Conservation (phyloP, 2,113 vertebrate genomes). For the Crocuta crocuta region DNA sequence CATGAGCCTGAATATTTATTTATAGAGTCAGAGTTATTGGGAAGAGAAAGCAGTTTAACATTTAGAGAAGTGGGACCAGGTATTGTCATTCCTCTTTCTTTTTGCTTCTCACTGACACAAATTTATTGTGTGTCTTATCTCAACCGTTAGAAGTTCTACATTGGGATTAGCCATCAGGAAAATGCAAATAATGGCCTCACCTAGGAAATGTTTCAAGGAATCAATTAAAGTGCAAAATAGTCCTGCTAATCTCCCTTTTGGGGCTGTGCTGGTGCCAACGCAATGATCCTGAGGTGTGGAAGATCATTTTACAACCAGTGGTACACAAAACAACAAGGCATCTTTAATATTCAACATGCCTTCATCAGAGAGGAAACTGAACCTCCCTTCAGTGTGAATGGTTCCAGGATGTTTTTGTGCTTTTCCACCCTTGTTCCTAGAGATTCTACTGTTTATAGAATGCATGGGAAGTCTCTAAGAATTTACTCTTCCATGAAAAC, state of each 20-base stretch:
- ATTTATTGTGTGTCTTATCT: neutral
- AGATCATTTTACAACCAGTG: neutral
- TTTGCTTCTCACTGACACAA: neutral
- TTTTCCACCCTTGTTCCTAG: neutral
- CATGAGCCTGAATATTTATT: neutral
- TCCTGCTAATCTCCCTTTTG: neutral
- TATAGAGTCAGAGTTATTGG: neutral
- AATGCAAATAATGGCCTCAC: constrained; percentile 61
- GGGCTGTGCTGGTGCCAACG: neutral
- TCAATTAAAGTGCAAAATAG: constrained; percentile 35
- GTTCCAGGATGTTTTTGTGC: neutral
- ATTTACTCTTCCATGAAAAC: constrained; percentile 34
- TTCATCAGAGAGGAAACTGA: neutral
- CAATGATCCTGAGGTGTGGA: neutral
- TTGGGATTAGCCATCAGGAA: constrained; percentile 46
- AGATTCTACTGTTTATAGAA: neutral
- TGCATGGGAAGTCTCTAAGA: neutral
- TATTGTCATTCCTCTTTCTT: neutral
- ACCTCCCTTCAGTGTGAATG: neutral
- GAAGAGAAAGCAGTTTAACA: neutral
- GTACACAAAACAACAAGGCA: neutral
- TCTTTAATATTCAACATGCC: neutral
- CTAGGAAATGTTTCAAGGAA: constrained; percentile 57
- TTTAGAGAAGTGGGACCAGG: neutral
- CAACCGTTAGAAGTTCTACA: neutral